Base-by-base conservation (phyloP, 2,888 invertebrate species). In the Leptopilina drosophilae region DNA sequence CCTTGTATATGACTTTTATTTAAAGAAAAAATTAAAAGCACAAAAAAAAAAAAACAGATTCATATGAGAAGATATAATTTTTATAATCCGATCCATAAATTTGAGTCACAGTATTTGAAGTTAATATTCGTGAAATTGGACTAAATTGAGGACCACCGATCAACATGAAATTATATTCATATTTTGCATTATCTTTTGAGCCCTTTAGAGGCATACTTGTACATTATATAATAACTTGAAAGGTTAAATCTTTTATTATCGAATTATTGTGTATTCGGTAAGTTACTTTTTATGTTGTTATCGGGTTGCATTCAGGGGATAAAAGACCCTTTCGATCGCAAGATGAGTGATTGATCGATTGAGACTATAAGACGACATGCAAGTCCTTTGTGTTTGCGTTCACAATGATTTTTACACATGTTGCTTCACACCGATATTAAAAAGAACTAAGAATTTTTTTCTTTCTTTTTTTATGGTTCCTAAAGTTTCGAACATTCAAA, bases 261-360 rank as follows among this genome's bases (percentile, higher is more conserved):
- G 8, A 46, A 46, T 77, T 77, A 65, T 77, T 46, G 46, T 46
- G 26, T 69, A 65, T 64, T 79, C 53, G 73, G 80, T 81, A 84
- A 85, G 86, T 80, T 77, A 77, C 80, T 85, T 86, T 84, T 80
- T 81, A 80, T 84, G 81, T 83, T 64, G 86, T 84, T 83, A 82
- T 84, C 80, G 40, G 77, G 67, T n/a, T 78, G 79, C 84, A 83
- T 84, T 84, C 82, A 85, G 82, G 82, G 81, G 80, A 78, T 79
- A 78, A 77, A 78, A 75, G 66, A 76, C 81, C 66, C n/a, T 53
- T 59, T 15, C 64, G 64, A 15, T 14, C 65, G 78, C 80, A 80
- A 20, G 79, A 66, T 80, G 78, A 79, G 78, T 78, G 79, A 76
- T 67, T 77, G 67, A 56, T 66, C 81, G 78, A 79, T 78, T 73